A percentile compares a stretch with the other conserved stretches of the same genome.
These are phyloP conservation scores for Papilio xuthus DNA, from an alignment of 1,140 invertebrate species.

Conservation along the genomic window DNA sequence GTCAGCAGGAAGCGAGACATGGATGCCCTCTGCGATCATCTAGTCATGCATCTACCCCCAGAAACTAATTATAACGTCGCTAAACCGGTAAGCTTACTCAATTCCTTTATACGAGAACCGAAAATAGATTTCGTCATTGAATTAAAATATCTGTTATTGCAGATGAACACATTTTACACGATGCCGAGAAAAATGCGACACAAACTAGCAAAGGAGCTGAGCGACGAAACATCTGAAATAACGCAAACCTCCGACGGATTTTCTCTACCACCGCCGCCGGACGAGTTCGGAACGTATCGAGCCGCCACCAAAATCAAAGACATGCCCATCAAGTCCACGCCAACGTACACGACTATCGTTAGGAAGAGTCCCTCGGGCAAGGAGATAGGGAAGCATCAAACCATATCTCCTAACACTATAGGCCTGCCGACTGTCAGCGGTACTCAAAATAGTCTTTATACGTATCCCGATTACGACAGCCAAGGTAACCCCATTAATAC, in stretches of 20 bases:
- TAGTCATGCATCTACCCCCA: conserved; percentile 69
- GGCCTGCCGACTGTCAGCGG: conserved; percentile 68
- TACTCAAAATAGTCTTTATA: conserved; percentile 57
- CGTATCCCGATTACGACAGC: conserved; percentile 67
- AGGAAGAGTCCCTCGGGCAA: conserved; percentile 59
- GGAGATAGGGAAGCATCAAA: conserved; percentile 57
- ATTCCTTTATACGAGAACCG: too few species aligned
- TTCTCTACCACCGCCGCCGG: conserved; percentile 73
- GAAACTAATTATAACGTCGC: conserved; percentile 67
- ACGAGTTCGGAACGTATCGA: conserved; percentile 72
- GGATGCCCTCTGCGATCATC: conserved; percentile 69
- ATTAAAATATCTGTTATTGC: conserved; percentile 43
- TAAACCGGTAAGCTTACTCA: conserved; percentile 58
- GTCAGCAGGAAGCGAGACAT: conserved; percentile 68
- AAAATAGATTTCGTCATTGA: too few species aligned
- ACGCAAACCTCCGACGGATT: conserved; percentile 74
- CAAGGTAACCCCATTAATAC: conserved; percentile 62
- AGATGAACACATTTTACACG: conserved; percentile 78
- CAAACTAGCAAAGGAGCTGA: conserved; percentile 68
- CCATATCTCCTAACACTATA: conserved; percentile 70
- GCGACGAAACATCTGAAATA: conserved; percentile 72
- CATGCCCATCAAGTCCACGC: conserved; percentile 61
- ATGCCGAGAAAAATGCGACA: conserved; percentile 74
- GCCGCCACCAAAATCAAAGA: conserved; percentile 68
- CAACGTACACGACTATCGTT: conserved; percentile 66